Evolutionary conservation across 2,113 vertebrate species (phyloP).

Genomic region (Eudorcas thomsonii): DNA sequence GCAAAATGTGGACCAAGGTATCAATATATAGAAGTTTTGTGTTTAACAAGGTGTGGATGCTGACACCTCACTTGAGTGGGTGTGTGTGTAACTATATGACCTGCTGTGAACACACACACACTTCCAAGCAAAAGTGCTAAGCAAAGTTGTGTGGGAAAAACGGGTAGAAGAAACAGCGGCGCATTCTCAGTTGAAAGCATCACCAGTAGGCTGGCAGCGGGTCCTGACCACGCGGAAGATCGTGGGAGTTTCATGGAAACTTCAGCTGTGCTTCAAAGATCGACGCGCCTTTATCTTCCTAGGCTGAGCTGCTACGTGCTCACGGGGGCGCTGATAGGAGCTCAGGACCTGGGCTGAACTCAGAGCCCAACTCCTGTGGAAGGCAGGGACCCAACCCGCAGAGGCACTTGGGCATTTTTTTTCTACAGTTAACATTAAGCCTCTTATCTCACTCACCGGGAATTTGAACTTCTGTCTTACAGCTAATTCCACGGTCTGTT

Average conservation of each 20-base stretch:
- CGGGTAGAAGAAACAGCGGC: not conserved
- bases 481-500: constrained; percentile 26
- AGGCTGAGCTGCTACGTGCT: not conserved
- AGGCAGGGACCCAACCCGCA: not conserved
- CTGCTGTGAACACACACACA: not conserved
- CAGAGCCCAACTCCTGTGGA: constrained; percentile 18
- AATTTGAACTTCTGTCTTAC: constrained; percentile 46
- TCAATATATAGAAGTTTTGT: not conserved
- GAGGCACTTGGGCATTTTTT: not conserved
- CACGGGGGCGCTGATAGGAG: not conserved
- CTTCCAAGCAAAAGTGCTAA: not conserved
- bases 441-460: constrained; percentile 33
- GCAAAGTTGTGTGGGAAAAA: not conserved
- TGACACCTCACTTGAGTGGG: fast-evolving
- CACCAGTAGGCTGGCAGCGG: fast-evolving
- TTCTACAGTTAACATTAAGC: not conserved
- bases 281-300: not conserved
- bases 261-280: not conserved
- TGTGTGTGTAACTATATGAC: not conserved
- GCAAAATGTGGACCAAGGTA: not conserved
- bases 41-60: not conserved
- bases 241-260: not conserved
- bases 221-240: not conserved
- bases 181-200: fast-evolving
- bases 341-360: not conserved